A percentile compares a stretch with the other conserved stretches of the same genome.
phyloP scores from a whole-genome alignment of 2,113 vertebrate species.

The Cryptotis parvus region DNA sequence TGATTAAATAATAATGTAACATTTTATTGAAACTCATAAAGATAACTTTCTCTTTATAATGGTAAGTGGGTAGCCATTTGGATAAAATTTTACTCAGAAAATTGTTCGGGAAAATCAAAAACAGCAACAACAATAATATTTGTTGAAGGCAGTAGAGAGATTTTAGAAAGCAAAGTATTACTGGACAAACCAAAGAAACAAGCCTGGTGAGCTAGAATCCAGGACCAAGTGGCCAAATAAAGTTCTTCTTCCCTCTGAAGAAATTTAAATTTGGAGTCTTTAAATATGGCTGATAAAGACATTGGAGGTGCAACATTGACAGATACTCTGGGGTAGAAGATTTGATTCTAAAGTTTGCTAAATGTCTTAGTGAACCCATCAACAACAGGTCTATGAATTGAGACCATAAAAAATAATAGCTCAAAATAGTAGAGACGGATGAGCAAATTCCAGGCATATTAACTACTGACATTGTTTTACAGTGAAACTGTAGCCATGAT shows the following conservation, averaged over 20 bases:
- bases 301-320: not conserved
- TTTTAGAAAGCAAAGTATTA: not conserved
- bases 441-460: not conserved
- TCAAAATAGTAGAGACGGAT: not conserved
- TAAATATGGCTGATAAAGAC: no score
- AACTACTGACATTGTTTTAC: not conserved
- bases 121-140: not conserved
- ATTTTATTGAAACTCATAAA: not conserved
- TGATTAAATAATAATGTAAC: not conserved
- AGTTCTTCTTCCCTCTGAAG: not conserved
- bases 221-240: not conserved
- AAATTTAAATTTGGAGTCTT: not conserved
- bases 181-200: no score
- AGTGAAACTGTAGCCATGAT: not conserved
- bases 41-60: not conserved
- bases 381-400: not conserved
- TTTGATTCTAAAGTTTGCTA: not conserved
- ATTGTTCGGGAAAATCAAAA: not conserved
- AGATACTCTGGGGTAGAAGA: fast-evolving
- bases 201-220: no score
- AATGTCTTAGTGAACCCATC: not conserved
- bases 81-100: not conserved
- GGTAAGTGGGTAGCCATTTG: not conserved
- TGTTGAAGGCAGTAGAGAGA: not conserved
- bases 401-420: not conserved